Evolutionary conservation across 2,888 invertebrate genomes (phyloP), one percentile per base, ranked within the genome.

Genomic region (Nomada fucata): DNA sequence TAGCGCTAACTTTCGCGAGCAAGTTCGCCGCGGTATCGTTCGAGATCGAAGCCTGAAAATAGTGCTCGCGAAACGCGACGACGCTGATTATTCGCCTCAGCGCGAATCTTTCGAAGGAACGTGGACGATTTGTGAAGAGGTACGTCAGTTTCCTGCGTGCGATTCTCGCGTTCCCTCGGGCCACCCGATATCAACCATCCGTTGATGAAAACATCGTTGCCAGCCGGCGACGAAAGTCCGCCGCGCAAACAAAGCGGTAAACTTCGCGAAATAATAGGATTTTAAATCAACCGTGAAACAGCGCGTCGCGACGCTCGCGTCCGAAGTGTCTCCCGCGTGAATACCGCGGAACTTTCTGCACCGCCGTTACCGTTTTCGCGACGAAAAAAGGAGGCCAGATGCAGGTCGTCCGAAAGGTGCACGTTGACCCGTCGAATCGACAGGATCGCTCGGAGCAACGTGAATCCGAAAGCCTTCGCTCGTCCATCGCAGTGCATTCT

Each of bases 231-330:
- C 23, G 60, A 79, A 60, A 59, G n/a, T 79, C 44, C 29, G 10
- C 11, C 36, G 0, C 9, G 36, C 36, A 29, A 68, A 76, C 71
- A 72, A 68, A 64, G 42, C 20, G 26, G 15, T 57, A 50, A 82
- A 82, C 52, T 80, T 79, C 47, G 52, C 52, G 20, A 80, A 80
- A 73, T 80, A 80, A 80, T 80, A 68, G 63, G 68, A 80, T 80
- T 80, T 80, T 80, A 80, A 80, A 80, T 80, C 61, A 80, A 80
- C 68, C 57, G 29, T 20, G 80, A 63, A 53, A 50, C 60, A 47
- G 11, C 59, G 26, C 18, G 18, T 18, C 47, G 23, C 20, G 72
- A 55, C 36, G 50, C 15, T 44, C 13, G 5, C 20, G 1, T 10
- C 15, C 23, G 9, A 50, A 59, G 59, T 70, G 10, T 15, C 18